phyloP scores from a whole-genome alignment of 1,140 invertebrate species.

The Drosophila melanica region DNA sequence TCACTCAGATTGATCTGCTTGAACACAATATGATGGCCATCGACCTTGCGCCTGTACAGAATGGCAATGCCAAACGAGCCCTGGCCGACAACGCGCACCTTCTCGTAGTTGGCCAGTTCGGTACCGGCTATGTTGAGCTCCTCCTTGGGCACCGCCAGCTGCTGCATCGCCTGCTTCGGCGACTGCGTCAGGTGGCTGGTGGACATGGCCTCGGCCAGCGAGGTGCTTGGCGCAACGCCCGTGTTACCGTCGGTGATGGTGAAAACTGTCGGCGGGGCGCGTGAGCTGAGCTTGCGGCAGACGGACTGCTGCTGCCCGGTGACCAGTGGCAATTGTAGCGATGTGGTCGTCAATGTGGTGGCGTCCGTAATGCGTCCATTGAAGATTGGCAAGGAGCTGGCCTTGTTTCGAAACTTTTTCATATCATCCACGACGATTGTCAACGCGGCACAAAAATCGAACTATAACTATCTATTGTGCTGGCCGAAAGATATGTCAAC shows the following conservation, averaged over 20 bases:
- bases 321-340: constrained; percentile 57
- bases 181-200: constrained; percentile 31
- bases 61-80: constrained; percentile 91
- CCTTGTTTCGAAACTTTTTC: constrained; percentile 75
- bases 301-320: constrained; percentile 21
- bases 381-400: constrained; percentile 75
- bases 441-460: constrained; percentile 20
- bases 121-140: constrained; percentile 50
- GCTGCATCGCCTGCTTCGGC: constrained; percentile 40
- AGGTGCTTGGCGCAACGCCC: constrained; percentile 51
- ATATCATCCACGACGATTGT: constrained; percentile 38
- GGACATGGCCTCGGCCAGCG: constrained; percentile 63
- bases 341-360: constrained; percentile 66
- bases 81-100: constrained; percentile 76
- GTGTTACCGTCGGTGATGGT: constrained; percentile 70
- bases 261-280: constrained; percentile 59
- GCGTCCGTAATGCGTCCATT: constrained; percentile 77
- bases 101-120: constrained; percentile 77
- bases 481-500: constrained; percentile 25
- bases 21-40: constrained; percentile 89
- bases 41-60: constrained; percentile 88
- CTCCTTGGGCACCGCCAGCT: constrained; percentile 54
- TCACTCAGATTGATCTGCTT: constrained; percentile 92
- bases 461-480: constrained; percentile 40
- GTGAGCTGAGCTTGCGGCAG: constrained; percentile 18